Conservation (phyloP, 2,113 vertebrate species). For the Aphelocoma coerulescens region DNA sequence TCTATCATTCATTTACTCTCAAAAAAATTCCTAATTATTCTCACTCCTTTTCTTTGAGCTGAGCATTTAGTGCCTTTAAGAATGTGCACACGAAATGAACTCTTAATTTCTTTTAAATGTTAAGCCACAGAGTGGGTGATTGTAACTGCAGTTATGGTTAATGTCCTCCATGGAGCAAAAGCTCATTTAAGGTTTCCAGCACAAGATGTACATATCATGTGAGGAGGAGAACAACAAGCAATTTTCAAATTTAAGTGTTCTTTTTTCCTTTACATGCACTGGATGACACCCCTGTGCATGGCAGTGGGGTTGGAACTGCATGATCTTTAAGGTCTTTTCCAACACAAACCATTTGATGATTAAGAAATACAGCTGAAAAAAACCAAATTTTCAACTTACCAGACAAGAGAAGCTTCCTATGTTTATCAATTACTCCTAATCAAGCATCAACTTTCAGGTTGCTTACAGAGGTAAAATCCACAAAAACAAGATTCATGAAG, state of each 20-base stretch:
- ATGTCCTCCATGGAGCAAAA: not conserved
- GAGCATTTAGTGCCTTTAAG: not conserved
- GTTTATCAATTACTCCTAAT: not conserved
- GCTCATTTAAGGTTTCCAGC: not conserved
- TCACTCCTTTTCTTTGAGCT: not conserved
- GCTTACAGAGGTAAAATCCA: not conserved
- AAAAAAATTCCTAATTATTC: not conserved
- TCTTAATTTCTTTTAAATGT: not conserved
- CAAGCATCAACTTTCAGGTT: not conserved
- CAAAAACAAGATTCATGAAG: not conserved
- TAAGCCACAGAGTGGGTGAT: not conserved
- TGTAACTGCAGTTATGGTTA: not conserved
- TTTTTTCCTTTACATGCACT: not conserved
- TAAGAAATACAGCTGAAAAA: not conserved
- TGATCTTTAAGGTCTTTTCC: not conserved
- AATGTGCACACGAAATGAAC: accelerated
- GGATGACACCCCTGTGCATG: not conserved
- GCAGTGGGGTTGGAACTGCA: not conserved
- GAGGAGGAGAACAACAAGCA: not conserved
- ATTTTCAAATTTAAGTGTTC: accelerated
- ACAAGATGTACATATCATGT: accelerated
- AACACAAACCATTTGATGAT: not conserved
- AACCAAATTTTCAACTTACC: not conserved
- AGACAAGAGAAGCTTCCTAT: not conserved
- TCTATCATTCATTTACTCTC: not conserved